Evolutionary conservation across 2,888 invertebrate species (phyloP).

Genomic region (Argyresthia albistria): DNA sequence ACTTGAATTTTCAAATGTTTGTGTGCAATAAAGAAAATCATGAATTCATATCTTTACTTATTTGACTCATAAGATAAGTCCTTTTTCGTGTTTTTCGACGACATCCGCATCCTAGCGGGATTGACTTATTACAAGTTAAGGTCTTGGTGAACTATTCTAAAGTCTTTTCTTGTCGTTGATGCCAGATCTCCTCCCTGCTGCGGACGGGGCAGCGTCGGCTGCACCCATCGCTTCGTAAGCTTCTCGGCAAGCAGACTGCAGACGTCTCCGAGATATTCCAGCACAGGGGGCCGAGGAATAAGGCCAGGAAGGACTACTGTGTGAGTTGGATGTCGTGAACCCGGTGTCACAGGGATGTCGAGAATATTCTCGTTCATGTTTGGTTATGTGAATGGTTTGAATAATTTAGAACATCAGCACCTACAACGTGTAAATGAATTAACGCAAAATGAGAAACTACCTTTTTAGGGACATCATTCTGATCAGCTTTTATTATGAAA

Average conservation of each 20-base stretch:
- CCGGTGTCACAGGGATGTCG: too few species aligned
- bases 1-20: background rate
- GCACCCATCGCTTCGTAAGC: conserved; percentile 84
- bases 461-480: too few species aligned
- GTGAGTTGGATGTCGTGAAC: conserved; percentile 22
- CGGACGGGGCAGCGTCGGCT: conserved; percentile 66
- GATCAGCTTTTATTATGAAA: too few species aligned
- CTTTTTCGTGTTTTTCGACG: too few species aligned
- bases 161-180: background rate
- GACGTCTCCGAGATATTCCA: conserved; percentile 61
- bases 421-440: too few species aligned
- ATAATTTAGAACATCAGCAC: too few species aligned
- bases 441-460: too few species aligned
- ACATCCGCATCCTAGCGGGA: background rate
- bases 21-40: background rate
- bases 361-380: too few species aligned
- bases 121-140: background rate
- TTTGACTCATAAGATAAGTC: background rate
- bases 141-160: background rate
- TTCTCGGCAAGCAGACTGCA: conserved; percentile 74
- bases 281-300: conserved; percentile 53
- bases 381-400: too few species aligned
- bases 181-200: conserved; percentile 39
- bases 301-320: conserved; percentile 48
- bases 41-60: background rate